Conservation (phyloP, 92 coral and sea anemone species). For the Epizoanthus stellaris region DNA sequence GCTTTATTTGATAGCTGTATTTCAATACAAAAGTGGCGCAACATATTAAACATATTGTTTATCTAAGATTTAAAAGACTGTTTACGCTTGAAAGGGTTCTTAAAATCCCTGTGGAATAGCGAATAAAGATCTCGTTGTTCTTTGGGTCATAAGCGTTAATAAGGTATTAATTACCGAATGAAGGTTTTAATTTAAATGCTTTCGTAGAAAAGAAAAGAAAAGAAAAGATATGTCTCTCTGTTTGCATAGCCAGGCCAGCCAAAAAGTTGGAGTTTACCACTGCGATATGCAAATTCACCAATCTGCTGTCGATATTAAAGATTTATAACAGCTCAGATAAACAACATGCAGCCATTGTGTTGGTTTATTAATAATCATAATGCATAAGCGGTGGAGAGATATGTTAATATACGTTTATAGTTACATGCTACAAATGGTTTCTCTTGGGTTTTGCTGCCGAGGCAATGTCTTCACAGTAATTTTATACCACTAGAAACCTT, state of each 20-base stretch:
- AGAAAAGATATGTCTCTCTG: not conserved
- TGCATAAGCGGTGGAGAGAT: conserved; percentile 25
- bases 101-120: conserved; percentile 61
- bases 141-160: conserved; percentile 61
- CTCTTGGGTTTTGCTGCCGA: no score
- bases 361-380: conserved; percentile 49
- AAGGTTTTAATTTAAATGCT: conserved; percentile 45
- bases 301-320: conserved; percentile 30
- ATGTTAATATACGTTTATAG: no score
- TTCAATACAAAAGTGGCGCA: conserved; percentile 33
- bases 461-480: no score
- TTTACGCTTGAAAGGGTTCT: conserved; percentile 58
- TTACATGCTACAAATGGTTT: no score
- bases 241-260: not conserved
- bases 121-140: conserved; percentile 52
- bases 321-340: conserved; percentile 26
- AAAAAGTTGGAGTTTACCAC: conserved; percentile 17
- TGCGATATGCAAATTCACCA: conserved; percentile 37
- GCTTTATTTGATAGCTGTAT: conserved; percentile 16
- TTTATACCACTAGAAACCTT: no score
- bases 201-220: conserved; percentile 33
- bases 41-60: conserved; percentile 31
- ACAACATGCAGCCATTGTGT: conserved; percentile 33
- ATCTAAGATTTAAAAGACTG: conserved; percentile 22
- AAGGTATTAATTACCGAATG: conserved; percentile 70